Conservation (phyloP, 2,113 vertebrate genomes). For the Protobothrops flavoviridis region DNA sequence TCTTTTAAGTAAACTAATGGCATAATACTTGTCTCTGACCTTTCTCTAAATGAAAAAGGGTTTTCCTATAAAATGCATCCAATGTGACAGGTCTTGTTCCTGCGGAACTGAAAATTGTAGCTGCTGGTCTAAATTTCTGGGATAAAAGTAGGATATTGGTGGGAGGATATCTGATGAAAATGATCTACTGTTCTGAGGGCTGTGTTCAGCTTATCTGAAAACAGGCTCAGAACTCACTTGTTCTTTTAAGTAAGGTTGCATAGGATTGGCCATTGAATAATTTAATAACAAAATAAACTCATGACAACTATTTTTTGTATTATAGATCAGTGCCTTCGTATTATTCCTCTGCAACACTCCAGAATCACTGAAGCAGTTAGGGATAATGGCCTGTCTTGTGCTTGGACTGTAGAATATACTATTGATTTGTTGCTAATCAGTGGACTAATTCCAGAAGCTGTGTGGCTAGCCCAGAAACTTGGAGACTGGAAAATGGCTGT, state of each 20-base stretch:
- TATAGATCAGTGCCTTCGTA: constrained; percentile 70
- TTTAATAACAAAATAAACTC: neutral
- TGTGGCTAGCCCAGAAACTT: constrained; percentile 84
- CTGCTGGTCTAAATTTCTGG: neutral
- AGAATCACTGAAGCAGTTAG: constrained; percentile 74
- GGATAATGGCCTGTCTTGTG: constrained; percentile 81
- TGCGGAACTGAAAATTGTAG: neutral
- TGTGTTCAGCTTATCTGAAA: neutral
- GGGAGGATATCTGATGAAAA: neutral
- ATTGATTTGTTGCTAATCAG: constrained; percentile 86
- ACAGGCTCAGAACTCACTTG: neutral
- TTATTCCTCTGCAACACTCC: constrained; percentile 76
- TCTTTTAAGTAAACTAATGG: too few species aligned
- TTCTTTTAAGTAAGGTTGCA: neutral
- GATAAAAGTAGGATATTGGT: neutral
- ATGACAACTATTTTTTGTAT: neutral
- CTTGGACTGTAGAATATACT: constrained; percentile 90
- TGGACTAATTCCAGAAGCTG: constrained; percentile 88
- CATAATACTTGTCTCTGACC: neutral
- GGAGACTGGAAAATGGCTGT: constrained; percentile 93
- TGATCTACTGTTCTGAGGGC: neutral
- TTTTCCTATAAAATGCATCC: neutral
- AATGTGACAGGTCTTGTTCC: neutral
- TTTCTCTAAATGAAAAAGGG: neutral
- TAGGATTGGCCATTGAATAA: neutral